Conservation (phyloP, 2,113 vertebrate species). For the Pelvicachromis taeniatus region DNA sequence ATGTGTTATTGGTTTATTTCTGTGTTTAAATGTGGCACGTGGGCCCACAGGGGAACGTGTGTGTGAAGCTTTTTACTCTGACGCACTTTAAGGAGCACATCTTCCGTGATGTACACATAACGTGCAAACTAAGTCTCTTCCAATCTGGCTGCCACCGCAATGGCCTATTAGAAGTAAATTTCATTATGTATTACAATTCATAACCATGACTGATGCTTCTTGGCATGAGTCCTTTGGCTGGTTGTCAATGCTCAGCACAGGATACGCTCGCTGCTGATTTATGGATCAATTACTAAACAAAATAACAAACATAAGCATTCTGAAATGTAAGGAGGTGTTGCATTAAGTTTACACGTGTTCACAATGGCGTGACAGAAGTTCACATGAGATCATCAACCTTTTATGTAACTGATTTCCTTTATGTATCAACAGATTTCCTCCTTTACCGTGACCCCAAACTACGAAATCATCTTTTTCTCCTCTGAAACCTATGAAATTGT, state of each 20-base stretch:
- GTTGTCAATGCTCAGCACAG: constrained; percentile 1
- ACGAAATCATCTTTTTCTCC: constrained; percentile 71
- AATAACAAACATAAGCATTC: constrained; percentile 47
- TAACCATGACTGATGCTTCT: constrained; percentile 38
- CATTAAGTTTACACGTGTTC: neutral
- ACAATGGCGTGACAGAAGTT: neutral
- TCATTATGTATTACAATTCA: constrained; percentile 50
- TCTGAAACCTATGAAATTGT: constrained; percentile 26
- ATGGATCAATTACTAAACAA: constrained; percentile 43
- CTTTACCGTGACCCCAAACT: constrained; percentile 68
- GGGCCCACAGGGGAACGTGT: neutral
- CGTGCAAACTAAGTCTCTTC: constrained; percentile 2
- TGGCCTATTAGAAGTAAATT: constrained; percentile 43
- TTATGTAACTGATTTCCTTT: neutral
- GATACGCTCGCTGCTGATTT: constrained; percentile 35
- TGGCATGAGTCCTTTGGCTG: constrained; percentile 26
- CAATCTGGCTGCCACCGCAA: constrained; percentile 23
- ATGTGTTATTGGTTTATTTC: neutral
- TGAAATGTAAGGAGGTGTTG: neutral
- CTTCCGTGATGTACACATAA: neutral
- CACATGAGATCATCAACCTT: neutral
- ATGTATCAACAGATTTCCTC: constrained; percentile 62
- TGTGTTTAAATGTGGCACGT: neutral
- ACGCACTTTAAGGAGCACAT: constrained; percentile 2
- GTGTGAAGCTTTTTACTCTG: neutral